Percentiles rank a stretch among this genome's conserved stretches.
phyloP scores from a whole-genome alignment of 2,797 vertebrate genomes.

The Apodemus agrarius region DNA sequence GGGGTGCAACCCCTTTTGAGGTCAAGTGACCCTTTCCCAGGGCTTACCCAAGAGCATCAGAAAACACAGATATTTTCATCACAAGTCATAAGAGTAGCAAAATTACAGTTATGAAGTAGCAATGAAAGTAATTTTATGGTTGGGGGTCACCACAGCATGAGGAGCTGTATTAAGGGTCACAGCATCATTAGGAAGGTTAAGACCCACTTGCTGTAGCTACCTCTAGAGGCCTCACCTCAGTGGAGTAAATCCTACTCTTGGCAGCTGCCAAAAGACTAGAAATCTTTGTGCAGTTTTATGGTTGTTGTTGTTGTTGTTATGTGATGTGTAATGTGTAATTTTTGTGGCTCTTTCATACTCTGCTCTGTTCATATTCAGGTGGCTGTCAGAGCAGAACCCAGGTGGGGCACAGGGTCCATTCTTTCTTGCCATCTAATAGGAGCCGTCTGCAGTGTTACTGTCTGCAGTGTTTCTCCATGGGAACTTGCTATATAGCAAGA shows the following conservation, averaged over 20 bases:
- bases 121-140: neutral
- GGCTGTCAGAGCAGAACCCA: neutral
- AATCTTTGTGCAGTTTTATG: neutral
- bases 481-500: conserved; percentile 4
- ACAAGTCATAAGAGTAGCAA: neutral
- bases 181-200: neutral
- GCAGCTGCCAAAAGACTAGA: neutral
- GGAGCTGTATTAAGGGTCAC: neutral
- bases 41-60: no score
- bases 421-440: neutral
- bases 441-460: neutral
- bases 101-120: neutral
- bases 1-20: fast-evolving
- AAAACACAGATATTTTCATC: neutral
- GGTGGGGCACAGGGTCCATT: neutral
- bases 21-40: no score
- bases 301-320: neutral
- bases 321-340: neutral
- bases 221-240: neutral
- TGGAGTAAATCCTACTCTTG: neutral
- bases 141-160: neutral
- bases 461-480: neutral
- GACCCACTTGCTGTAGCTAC: neutral
- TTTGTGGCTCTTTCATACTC: neutral
- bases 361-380: neutral